These are phyloP conservation scores for Bos javanicus DNA, from an alignment of 2,113 vertebrate species.

Conservation along the genomic window DNA sequence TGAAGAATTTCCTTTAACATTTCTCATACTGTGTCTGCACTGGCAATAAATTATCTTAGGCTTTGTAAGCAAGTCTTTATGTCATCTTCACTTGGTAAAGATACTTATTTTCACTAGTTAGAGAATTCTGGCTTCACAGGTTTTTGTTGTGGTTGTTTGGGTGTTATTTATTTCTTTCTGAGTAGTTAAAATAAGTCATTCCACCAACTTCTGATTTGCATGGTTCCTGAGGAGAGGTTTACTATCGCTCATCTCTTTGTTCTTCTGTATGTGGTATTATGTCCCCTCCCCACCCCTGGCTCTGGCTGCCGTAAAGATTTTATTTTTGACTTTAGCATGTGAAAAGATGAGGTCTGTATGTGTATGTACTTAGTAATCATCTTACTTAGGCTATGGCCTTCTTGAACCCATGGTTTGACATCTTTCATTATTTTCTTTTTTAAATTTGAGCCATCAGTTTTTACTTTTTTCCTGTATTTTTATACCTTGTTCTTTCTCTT, in stretches of 20 bases:
- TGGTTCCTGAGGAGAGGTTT: not conserved
- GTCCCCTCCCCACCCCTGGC: not conserved
- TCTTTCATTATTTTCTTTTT: not conserved
- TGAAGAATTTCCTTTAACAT: not conserved
- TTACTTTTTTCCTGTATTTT: not conserved
- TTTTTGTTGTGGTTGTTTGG: not conserved
- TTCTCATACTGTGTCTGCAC: not conserved
- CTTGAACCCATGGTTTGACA: not conserved
- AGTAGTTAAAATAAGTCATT: not conserved
- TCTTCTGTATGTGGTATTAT: not conserved
- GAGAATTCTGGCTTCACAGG: not conserved
- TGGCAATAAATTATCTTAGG: not conserved
- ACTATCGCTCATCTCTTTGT: not conserved
- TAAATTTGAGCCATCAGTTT: not conserved
- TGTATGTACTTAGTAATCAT: not conserved
- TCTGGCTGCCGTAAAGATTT: not conserved
- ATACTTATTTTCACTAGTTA: slow-evolving; percentile 20
- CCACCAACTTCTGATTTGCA: not conserved
- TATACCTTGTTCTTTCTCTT: not conserved
- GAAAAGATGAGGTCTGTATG: not conserved
- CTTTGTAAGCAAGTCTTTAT: not conserved
- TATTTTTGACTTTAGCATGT: not conserved
- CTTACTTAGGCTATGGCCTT: not conserved
- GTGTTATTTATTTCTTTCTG: not conserved
- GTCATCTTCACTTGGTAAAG: slow-evolving; percentile 16